These are phyloP conservation scores for Enteromius trimaculatus DNA, from an alignment of 2,797 vertebrate species.

Conservation along the genomic window DNA sequence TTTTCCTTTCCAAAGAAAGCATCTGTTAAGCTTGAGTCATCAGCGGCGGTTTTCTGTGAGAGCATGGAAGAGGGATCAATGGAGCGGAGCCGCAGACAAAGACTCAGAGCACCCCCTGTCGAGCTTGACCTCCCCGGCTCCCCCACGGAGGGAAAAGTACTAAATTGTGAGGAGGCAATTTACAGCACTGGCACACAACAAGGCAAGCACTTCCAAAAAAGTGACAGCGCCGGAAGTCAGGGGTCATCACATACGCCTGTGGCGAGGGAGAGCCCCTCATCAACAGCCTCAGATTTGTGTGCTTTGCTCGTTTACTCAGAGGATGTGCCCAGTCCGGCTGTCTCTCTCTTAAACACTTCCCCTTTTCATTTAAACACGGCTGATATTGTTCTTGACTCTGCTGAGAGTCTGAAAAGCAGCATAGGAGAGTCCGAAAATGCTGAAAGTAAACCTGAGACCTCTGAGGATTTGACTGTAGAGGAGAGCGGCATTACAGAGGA, in stretches of 20 bases:
- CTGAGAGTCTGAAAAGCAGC: constrained; percentile 47
- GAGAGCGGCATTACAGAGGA: constrained; percentile 49
- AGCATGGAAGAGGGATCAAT: constrained; percentile 75
- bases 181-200: constrained; percentile 53
- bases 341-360: constrained; percentile 44
- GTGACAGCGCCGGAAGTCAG: constrained; percentile 57
- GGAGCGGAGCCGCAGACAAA: constrained; percentile 71
- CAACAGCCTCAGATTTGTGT: constrained; percentile 63
- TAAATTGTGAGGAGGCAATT: constrained; percentile 67
- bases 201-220: constrained; percentile 58
- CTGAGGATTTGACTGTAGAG: constrained; percentile 24
- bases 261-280: constrained; percentile 51
- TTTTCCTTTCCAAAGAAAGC: constrained; percentile 89
- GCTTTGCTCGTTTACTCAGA: constrained; percentile 63
- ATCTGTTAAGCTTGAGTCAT: constrained; percentile 82
- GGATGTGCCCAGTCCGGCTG: constrained; percentile 50
- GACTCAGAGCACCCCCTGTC: constrained; percentile 75
- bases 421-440: constrained; percentile 42
- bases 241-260: constrained; percentile 61
- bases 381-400: constrained; percentile 47
- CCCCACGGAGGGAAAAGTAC: constrained; percentile 65
- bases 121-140: constrained; percentile 67
- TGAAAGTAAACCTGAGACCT: constrained; percentile 48
- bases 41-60: constrained; percentile 86
- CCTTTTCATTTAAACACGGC: constrained; percentile 40